Evolutionary conservation across 35 echinoderm and acorn worm species (phyloP), one percentile per base, ranked within the genome.

Genomic region (Apostichopus californicus): DNA sequence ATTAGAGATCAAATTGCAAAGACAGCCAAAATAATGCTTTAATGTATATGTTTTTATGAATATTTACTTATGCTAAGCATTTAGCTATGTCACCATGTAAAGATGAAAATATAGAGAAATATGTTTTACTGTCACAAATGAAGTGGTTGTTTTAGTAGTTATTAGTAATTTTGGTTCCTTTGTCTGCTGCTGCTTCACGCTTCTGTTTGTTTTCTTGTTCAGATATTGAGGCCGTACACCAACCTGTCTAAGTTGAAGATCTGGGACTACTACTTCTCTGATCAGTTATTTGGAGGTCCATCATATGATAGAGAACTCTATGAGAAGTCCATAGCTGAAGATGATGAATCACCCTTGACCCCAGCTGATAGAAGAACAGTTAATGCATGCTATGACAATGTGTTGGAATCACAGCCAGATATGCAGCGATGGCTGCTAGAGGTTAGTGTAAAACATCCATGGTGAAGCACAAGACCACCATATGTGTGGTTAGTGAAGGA

Each of bases 151-250:
- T 46, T 46, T 46, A 28, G 26, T 1, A 28, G 26, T 28, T 28
- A 28, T 28, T 28, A 46, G 34, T 46, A 46, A 1, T 46, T 46
- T 46, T 2, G 3, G 34, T 46, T 46, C 34, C 34, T 46, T 46
- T 46, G 34, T 46, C 34, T 46, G 34, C 34, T 46, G 34, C 34
- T 46, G 34, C 34, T 46, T 46, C 34, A 46, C 34, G 0, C 34
- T 46, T 61, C 58, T 61, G 58, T 61, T 5, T 61, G 58, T 61
- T 61, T 61, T 61, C 58, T 61, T 8, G 6, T 20, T 75, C 20
- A 96, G 95, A 93, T 98, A 25, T 93, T 98, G 34, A 84, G 97
- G 11, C 94, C 97, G 5, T 98, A 98, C 87, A 94, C 97, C 70
- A 96, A 98, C 83, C 90, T 94, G 58, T 96, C 97, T 56, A 98